Conservation (phyloP, 2,888 invertebrate species). For the Limnephilus rhombicus region DNA sequence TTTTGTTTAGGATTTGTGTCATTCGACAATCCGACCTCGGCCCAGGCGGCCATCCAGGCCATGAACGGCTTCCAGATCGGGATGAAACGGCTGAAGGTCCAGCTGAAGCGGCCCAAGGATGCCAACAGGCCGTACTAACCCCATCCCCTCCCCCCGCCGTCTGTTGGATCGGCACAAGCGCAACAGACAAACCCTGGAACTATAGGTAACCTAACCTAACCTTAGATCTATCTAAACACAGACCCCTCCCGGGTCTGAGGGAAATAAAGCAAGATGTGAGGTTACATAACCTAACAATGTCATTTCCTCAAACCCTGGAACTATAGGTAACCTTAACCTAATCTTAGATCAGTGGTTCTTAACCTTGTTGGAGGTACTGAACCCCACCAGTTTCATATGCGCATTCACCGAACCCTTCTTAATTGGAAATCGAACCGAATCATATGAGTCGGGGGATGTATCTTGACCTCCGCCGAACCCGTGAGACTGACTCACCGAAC, state of each 20-base stretch:
- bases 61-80: conserved; percentile 99
- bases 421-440: too few relatives aligned
- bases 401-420: too few relatives aligned
- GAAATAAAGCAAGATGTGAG: too few relatives aligned
- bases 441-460: too few relatives aligned
- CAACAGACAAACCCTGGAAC: conserved; percentile 59
- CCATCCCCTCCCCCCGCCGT: conserved; percentile 80
- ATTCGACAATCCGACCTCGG: conserved; percentile 98
- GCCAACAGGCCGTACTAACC: conserved; percentile 98
- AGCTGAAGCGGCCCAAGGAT: conserved; percentile 99
- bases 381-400: too few relatives aligned
- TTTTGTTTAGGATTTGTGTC: conserved; percentile 94
- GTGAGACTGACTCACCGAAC: too few relatives aligned
- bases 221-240: too few relatives aligned
- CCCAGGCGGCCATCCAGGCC: conserved; percentile 98
- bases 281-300: conserved; percentile 82
- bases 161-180: conserved; percentile 71
- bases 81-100: conserved; percentile 99
- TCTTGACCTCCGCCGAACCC: too few relatives aligned
- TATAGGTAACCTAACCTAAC: conserved; percentile 52
- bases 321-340: conserved; percentile 34
- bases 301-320: conserved; percentile 71
- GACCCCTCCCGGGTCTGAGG: too few relatives aligned
- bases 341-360: too few relatives aligned
- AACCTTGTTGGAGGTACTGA: too few relatives aligned